Evolutionary conservation across 2,888 invertebrate genomes (phyloP).

Genomic region (Podabrus alpinus): DNA sequence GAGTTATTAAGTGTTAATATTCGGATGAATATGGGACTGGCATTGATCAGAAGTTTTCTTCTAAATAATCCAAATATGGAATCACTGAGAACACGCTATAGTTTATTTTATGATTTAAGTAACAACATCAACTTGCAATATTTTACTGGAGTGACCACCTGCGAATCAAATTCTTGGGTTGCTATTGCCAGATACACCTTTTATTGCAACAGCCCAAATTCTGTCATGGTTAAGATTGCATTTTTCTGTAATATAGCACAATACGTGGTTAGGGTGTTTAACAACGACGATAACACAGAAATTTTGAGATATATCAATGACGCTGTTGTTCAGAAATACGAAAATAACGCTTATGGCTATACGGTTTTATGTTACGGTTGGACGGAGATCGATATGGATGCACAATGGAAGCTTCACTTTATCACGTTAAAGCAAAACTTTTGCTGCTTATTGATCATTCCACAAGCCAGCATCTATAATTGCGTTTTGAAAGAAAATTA

Average conservation of each 20-base stretch:
- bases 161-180: slow-evolving; percentile 36
- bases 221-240: slow-evolving; percentile 38
- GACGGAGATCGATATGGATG: slow-evolving; percentile 24
- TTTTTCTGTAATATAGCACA: slow-evolving; percentile 40
- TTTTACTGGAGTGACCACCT: slow-evolving; percentile 27
- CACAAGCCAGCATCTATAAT: slow-evolving; percentile 21
- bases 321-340: slow-evolving; percentile 37
- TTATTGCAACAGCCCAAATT: slow-evolving; percentile 33
- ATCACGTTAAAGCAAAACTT: slow-evolving; percentile 31
- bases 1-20: slow-evolving; percentile 40
- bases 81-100: slow-evolving; percentile 34
- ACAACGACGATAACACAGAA: slow-evolving; percentile 48
- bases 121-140: slow-evolving; percentile 36
- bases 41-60: slow-evolving; percentile 42
- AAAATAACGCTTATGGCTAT: slow-evolving; percentile 45
- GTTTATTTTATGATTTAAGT: slow-evolving; percentile 38
- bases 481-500: slow-evolving; percentile 29
- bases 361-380: slow-evolving; percentile 50
- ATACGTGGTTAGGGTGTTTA: slow-evolving; percentile 45
- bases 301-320: slow-evolving; percentile 40
- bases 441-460: slow-evolving; percentile 23
- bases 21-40: slow-evolving; percentile 31
- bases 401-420: slow-evolving; percentile 42
- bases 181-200: slow-evolving; percentile 44
- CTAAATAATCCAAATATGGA: slow-evolving; percentile 29